These are phyloP conservation scores for Prunella fulvescens DNA, from an alignment of 2,113 vertebrate species.

Conservation along the genomic window DNA sequence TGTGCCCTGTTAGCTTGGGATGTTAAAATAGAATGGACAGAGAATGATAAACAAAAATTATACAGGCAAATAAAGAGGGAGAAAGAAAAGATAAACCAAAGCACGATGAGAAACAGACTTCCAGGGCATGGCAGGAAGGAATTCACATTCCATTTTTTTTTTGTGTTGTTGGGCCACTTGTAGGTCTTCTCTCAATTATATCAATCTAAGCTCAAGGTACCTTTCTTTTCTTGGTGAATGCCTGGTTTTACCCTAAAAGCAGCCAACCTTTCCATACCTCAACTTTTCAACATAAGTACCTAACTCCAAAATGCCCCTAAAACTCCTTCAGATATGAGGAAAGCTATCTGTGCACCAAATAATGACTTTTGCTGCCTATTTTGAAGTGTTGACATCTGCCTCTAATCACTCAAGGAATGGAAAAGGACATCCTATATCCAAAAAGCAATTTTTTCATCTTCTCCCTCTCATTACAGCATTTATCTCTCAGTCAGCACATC, in stretches of 20 bases:
- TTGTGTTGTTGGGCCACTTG: neutral
- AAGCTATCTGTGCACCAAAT: neutral
- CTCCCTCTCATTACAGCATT: neutral
- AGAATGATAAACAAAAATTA: neutral
- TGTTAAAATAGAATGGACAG: neutral
- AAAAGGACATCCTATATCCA: neutral
- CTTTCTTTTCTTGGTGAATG: neutral
- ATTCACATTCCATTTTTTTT: neutral
- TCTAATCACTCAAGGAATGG: neutral
- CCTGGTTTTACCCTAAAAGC: neutral
- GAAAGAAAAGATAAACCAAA: neutral
- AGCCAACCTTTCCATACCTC: neutral
- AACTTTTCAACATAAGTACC: neutral
- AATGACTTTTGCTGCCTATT: neutral
- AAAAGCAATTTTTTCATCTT: neutral
- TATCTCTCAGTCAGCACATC: neutral
- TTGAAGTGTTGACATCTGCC: neutral
- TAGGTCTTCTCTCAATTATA: neutral
- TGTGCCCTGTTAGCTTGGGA: neutral
- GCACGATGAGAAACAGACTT: neutral
- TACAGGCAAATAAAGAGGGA: neutral
- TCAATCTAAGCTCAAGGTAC: neutral
- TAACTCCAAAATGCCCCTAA: neutral
- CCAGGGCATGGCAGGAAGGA: neutral
- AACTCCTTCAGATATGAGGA: neutral